These are phyloP conservation scores for Heliothis peltigera DNA, from an alignment of 2,888 invertebrate genomes.

Conservation along the genomic window DNA sequence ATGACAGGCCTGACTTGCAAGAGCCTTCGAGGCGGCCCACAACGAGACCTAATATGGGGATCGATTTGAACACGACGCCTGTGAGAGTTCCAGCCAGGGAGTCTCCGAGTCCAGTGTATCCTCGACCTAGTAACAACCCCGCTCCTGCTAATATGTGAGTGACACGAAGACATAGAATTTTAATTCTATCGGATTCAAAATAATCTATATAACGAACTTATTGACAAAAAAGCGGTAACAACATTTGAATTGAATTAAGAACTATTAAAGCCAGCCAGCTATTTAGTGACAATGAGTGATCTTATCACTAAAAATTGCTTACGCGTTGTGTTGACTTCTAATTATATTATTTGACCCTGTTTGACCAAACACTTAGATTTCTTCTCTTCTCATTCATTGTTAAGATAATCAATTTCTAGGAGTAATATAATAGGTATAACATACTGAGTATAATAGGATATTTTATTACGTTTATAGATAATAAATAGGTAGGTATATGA, in stretches of 20 bases:
- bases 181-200: too few species aligned
- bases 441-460: too few species aligned
- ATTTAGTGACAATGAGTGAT: neutral
- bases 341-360: neutral
- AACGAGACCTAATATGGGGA: slow-evolving; percentile 17
- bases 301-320: neutral
- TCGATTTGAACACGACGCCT: slow-evolving; percentile 62
- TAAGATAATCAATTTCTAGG: too few species aligned
- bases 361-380: neutral
- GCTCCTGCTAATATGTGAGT: slow-evolving; percentile 82
- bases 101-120: slow-evolving; percentile 74
- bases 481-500: too few species aligned
- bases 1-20: slow-evolving; percentile 64
- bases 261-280: too few species aligned
- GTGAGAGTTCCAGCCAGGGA: slow-evolving; percentile 70
- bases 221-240: neutral
- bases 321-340: neutral
- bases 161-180: too few species aligned
- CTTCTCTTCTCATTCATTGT: neutral
- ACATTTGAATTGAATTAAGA: too few species aligned
- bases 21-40: slow-evolving; percentile 16
- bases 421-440: too few species aligned
- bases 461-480: too few species aligned
- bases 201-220: neutral
- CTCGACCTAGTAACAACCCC: slow-evolving; percentile 68